A percentile compares a stretch with the other conserved stretches of the same genome.
Conservation (phyloP, 2,888 invertebrate genomes). For the Ptilodon capucinus region DNA sequence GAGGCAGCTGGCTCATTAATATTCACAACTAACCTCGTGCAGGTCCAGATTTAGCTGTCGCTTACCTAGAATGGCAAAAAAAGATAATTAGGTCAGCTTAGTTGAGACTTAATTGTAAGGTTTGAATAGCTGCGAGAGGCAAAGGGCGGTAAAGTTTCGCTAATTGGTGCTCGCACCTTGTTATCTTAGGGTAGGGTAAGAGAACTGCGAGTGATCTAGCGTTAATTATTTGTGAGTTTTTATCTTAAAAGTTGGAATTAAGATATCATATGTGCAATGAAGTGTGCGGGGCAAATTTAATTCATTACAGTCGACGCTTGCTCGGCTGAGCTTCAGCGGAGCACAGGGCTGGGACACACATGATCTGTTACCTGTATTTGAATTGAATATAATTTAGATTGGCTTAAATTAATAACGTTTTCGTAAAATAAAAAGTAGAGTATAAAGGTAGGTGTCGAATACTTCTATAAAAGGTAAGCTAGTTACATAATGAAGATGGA, state of each 20-base stretch:
- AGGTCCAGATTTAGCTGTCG: slow-evolving; percentile 1
- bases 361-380: too few relatives aligned
- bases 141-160: background rate
- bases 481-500: too few relatives aligned
- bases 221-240: background rate
- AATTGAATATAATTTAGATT: too few relatives aligned
- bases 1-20: slow-evolving; percentile 10
- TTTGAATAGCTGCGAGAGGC: background rate
- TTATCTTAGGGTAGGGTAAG: background rate
- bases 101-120: slow-evolving; percentile 8
- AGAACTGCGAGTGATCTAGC: background rate
- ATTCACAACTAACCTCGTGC: slow-evolving; percentile 5
- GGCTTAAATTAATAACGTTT: too few relatives aligned
- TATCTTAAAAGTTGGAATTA: background rate
- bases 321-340: background rate
- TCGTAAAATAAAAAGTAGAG: too few relatives aligned
- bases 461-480: too few relatives aligned
- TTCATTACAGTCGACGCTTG: slow-evolving; percentile 14
- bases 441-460: too few relatives aligned
- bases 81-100: slow-evolving; percentile 10
- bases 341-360: background rate
- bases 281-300: slow-evolving; percentile 22
- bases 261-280: slow-evolving; percentile 16
- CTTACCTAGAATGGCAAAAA: slow-evolving; percentile 16
- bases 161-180: background rate